Percentiles rank a stretch among this genome's conserved stretches.
These are phyloP conservation scores for Ichneumoninae sp. DNA, from an alignment of 2,888 invertebrate species.

Conservation along the genomic window DNA sequence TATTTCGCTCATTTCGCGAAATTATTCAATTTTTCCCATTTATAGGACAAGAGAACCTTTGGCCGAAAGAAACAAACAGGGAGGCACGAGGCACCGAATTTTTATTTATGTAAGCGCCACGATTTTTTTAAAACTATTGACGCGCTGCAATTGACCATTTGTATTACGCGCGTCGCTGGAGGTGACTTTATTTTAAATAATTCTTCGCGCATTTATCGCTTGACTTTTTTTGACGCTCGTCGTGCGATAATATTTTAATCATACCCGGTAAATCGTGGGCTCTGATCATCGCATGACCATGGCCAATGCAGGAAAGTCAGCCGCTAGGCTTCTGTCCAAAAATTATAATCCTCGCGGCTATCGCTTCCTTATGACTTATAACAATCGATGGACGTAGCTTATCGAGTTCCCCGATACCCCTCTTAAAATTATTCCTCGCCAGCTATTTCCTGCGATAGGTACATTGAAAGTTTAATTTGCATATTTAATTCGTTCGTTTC, in stretches of 20 bases:
- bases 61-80: too few relatives aligned
- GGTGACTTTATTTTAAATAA: too few relatives aligned
- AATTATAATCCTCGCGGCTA: not conserved
- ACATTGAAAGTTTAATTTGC: constrained; percentile 61
- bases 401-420: not conserved
- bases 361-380: not conserved
- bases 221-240: too few relatives aligned
- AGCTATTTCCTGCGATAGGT: constrained; percentile 35
- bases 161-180: too few relatives aligned
- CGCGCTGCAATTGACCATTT: too few relatives aligned
- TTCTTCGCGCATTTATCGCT: too few relatives aligned
- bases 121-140: too few relatives aligned
- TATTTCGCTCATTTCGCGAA: not conserved
- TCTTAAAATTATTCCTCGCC: not conserved
- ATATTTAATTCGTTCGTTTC: constrained; percentile 66
- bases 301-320: too few relatives aligned
- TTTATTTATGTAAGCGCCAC: too few relatives aligned
- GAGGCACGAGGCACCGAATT: too few relatives aligned
- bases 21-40: not conserved
- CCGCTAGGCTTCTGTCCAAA: not conserved
- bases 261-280: not conserved
- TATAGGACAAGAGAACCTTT: not conserved
- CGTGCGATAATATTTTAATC: too few relatives aligned
- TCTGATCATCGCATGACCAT: not conserved
- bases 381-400: not conserved